Conservation (phyloP, 2,113 vertebrate species). For the Dolichotis patagonum region DNA sequence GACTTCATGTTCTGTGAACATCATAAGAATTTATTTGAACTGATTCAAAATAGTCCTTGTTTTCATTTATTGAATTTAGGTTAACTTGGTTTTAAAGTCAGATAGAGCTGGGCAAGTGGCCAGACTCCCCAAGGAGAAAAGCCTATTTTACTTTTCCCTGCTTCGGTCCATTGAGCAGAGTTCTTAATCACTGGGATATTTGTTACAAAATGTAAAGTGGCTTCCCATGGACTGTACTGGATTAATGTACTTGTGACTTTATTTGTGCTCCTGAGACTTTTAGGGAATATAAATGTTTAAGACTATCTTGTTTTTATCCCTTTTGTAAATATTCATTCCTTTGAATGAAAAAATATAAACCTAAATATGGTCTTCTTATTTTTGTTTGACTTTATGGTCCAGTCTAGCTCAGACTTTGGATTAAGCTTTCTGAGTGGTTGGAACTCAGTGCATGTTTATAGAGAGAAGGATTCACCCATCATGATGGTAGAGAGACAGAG, state of each 20-base stretch:
- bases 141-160: constrained; percentile 6
- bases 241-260: background rate
- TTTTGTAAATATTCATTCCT: constrained; percentile 22
- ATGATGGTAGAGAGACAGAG: background rate
- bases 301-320: constrained; percentile 19
- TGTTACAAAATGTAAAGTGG: constrained; percentile 11
- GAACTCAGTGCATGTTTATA: background rate
- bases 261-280: background rate
- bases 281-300: background rate
- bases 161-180: background rate
- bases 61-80: constrained; percentile 70
- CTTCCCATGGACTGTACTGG: background rate
- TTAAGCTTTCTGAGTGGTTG: background rate
- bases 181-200: background rate
- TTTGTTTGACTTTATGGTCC: background rate
- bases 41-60: constrained; percentile 37
- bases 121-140: constrained; percentile 65
- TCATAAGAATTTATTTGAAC: constrained; percentile 74
- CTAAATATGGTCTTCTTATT: background rate
- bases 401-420: background rate
- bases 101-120: constrained; percentile 57
- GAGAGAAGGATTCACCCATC: background rate
- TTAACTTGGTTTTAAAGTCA: constrained; percentile 66
- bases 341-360: constrained; percentile 32
- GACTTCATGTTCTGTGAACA: constrained; percentile 78